Conservation (phyloP, 2,888 invertebrate species). For the Pyrocoelia pectoralis region DNA sequence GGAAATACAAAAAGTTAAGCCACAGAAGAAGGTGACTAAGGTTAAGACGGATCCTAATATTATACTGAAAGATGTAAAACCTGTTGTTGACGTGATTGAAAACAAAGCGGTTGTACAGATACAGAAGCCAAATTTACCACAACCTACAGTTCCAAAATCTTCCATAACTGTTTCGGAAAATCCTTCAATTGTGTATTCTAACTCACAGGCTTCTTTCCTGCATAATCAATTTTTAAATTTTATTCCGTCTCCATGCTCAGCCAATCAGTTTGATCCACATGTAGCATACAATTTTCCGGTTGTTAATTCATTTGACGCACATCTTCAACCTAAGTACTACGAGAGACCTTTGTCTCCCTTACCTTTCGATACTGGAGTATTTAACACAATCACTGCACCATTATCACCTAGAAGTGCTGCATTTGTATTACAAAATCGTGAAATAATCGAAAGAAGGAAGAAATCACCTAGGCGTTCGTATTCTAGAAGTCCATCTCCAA, state of each 20-base stretch:
- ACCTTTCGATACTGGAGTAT: slow-evolving; percentile 51
- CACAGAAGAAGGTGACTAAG: neutral
- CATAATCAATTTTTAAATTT: neutral
- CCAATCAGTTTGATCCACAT: neutral
- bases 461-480: slow-evolving; percentile 56
- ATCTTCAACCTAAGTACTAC: slow-evolving; percentile 33
- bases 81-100: neutral
- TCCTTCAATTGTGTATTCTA: neutral
- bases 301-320: neutral
- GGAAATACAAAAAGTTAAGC: slow-evolving; percentile 21
- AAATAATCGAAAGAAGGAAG: slow-evolving; percentile 58
- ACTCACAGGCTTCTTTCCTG: neutral
- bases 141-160: neutral
- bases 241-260: neutral
- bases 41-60: neutral
- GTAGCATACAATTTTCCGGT: neutral
- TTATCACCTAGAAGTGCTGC: slow-evolving; percentile 59
- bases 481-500: slow-evolving; percentile 55
- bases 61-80: slow-evolving; percentile 19
- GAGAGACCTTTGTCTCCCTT: slow-evolving; percentile 54
- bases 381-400: slow-evolving; percentile 52
- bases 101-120: neutral
- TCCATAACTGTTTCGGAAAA: neutral
- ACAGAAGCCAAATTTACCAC: neutral
- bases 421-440: slow-evolving; percentile 58